Evolutionary conservation across 2,797 vertebrate species (phyloP).

Genomic region (Chelon auratus): DNA sequence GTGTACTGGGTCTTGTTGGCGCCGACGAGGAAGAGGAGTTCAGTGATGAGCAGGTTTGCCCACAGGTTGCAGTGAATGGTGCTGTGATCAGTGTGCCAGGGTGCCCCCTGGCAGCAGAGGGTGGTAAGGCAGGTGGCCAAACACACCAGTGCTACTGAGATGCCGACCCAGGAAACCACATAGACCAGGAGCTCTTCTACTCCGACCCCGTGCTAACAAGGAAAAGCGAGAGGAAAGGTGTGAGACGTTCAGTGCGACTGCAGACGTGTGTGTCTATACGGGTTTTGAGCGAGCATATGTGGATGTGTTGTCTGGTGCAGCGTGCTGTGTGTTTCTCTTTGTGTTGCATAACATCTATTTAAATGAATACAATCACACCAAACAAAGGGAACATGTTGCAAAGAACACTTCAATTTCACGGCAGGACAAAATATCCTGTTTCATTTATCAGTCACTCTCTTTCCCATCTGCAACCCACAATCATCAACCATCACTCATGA

Average conservation of each 20-base stretch:
- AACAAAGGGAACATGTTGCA: conserved; percentile 46
- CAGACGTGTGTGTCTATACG: not conserved
- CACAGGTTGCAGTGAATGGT: conserved; percentile 97
- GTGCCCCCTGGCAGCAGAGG: conserved; percentile 93
- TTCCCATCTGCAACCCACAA: conserved; percentile 26
- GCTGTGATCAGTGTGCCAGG: conserved; percentile 92
- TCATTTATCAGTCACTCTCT: conserved; percentile 30
- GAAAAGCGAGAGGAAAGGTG: not conserved
- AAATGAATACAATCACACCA: conserved; percentile 41
- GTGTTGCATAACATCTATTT: conserved; percentile 43
- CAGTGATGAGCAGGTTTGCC: conserved; percentile 92
- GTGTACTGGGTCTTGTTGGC: conserved; percentile 93
- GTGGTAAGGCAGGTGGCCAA: conserved; percentile 92
- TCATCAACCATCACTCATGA: conserved; percentile 18
- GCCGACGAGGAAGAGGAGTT: conserved; percentile 92
- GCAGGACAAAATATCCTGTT: conserved; percentile 38
- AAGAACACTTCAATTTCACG: conserved; percentile 44
- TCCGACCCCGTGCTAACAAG: conserved; percentile 74
- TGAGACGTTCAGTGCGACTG: not conserved
- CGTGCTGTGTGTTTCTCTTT: not conserved
- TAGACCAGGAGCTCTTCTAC: conserved; percentile 91
- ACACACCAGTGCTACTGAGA: conserved; percentile 93
- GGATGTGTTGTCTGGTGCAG: conserved; percentile 1
- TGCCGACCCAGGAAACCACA: conserved; percentile 95
- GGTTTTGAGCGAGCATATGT: not conserved